Percentiles rank a stretch among this genome's conserved stretches.
phyloP scores from a whole-genome alignment of 1,140 invertebrate species.

The Pseudachorutes palmiensis region DNA sequence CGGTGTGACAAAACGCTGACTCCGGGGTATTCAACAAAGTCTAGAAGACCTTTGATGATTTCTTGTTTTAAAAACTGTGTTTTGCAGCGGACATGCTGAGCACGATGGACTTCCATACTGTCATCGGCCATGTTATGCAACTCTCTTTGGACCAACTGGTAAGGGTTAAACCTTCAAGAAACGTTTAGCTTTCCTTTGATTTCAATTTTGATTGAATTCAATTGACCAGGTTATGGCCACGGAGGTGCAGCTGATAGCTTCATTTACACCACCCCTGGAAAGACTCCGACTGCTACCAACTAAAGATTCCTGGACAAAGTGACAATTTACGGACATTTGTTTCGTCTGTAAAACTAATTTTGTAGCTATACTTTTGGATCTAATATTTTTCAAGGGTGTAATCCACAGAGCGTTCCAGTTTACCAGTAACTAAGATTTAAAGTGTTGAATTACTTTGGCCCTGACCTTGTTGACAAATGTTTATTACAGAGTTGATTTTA shows the following conservation, averaged over 20 bases:
- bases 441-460: too few relatives aligned
- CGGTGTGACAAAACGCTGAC: slow-evolving; percentile 70
- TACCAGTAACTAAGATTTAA: background rate
- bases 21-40: slow-evolving; percentile 39
- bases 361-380: background rate
- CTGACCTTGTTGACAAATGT: too few relatives aligned
- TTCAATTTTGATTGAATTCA: background rate
- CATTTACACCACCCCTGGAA: slow-evolving; percentile 47
- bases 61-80: too few relatives aligned
- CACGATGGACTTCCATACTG: slow-evolving; percentile 68
- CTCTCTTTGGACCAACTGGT: slow-evolving; percentile 64
- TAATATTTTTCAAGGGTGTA: too few relatives aligned
- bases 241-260: slow-evolving; percentile 56
- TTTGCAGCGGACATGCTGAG: slow-evolving; percentile 48
- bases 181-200: background rate
- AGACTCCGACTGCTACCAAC: slow-evolving; percentile 13
- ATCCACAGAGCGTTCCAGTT: background rate
- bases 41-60: slow-evolving; percentile 25
- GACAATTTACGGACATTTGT: background rate
- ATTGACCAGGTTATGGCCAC: slow-evolving; percentile 52
- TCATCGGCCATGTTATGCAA: slow-evolving; percentile 64
- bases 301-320: background rate
- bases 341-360: background rate
- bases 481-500: too few relatives aligned
- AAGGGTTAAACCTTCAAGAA: slow-evolving; percentile 24